These are phyloP conservation scores for Nothobranchius furzeri DNA, from an alignment of 2,113 vertebrate genomes.

Conservation along the genomic window DNA sequence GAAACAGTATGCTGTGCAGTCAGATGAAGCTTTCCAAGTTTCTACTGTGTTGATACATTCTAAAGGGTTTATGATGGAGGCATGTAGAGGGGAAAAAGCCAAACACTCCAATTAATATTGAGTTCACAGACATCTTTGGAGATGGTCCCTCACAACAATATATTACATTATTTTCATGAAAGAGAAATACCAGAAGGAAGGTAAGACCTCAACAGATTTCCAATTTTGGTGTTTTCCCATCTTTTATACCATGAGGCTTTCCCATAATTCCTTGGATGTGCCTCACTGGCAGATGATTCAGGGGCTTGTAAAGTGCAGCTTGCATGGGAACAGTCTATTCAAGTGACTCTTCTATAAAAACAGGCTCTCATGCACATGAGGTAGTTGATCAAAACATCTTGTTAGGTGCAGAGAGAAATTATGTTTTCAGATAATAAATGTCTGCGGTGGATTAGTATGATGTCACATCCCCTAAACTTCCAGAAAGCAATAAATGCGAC, in stretches of 20 bases:
- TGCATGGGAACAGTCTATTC: conserved; percentile 66
- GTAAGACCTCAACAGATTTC: conserved; percentile 61
- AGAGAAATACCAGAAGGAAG: conserved; percentile 63
- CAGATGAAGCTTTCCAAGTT: conserved; percentile 36
- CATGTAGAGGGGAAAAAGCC: conserved; percentile 38
- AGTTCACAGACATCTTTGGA: conserved; percentile 52
- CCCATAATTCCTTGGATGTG: conserved; percentile 61
- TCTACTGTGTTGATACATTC: conserved; percentile 53
- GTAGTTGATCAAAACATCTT: conserved; percentile 48
- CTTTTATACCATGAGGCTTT: conserved; percentile 62
- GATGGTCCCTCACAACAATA: conserved; percentile 36
- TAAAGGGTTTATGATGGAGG: conserved; percentile 54
- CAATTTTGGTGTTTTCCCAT: conserved; percentile 60
- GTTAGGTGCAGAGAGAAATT: conserved; percentile 40
- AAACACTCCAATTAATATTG: conserved; percentile 42
- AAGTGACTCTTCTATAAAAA: conserved; percentile 52
- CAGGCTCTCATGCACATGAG: conserved; percentile 21
- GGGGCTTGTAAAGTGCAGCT: conserved; percentile 46
- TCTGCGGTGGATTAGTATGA: conserved; percentile 50
- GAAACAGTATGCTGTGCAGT: conserved; percentile 24
- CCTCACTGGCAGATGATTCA: conserved; percentile 58
- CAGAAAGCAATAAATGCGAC: conserved; percentile 57
- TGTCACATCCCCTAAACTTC: conserved; percentile 52
- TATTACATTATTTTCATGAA: conserved; percentile 45
- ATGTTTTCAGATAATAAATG: conserved; percentile 47